Base-by-base conservation (phyloP, 2,113 vertebrate genomes). In the Corythoichthys intestinalis region DNA sequence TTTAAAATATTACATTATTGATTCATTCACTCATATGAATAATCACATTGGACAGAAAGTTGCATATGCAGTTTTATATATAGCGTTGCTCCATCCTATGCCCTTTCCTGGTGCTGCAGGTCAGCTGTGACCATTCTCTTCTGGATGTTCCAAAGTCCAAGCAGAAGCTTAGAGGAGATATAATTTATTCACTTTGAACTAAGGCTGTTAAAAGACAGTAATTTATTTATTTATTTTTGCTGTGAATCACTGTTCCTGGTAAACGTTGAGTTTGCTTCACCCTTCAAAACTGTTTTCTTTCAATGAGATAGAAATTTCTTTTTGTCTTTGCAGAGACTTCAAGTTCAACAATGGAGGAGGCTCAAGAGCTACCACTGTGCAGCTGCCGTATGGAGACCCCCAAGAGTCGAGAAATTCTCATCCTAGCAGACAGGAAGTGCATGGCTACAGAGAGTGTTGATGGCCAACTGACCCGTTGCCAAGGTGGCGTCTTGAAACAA, bases 301-400 rank as follows among this genome's bases (percentile, higher is more conserved):
- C 37, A 11, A 12, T 59, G 35, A 38, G 11, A 11, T 28, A 20
- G 10, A 28, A 56, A 56, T 56, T 10, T n/a, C 44, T 47, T 11
- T 38, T 44, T 17, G 8, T 67, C 59, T 72, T 9, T 52, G 13
- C 60, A 85, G 86, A 72, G n/a, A 20, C 72, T 6, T 67, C 75
- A 37, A 77, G 58, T n/a, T 92, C 93, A 14, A 88, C 87, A 0
- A 71, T 78, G 13, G 95, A 95, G 69, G 89, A 92, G 0, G 94
- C 93, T 71, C 96, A 98, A 87, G 97, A 98, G 69, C 94, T 98
- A 0, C 96, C 97, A 9, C 95, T 99, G 57, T 99, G 97, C 71
- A 98, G 97, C 93, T 99, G 97, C 76, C 95, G 97, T 12, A 99
- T 99, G 94, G 97, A 99, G 84, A 98, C 94, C 0, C 96, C 97